Percentiles rank a stretch among this genome's conserved stretches.
phyloP scores from a whole-genome alignment of 2,113 vertebrate genomes.

The Calidris pugnax region DNA sequence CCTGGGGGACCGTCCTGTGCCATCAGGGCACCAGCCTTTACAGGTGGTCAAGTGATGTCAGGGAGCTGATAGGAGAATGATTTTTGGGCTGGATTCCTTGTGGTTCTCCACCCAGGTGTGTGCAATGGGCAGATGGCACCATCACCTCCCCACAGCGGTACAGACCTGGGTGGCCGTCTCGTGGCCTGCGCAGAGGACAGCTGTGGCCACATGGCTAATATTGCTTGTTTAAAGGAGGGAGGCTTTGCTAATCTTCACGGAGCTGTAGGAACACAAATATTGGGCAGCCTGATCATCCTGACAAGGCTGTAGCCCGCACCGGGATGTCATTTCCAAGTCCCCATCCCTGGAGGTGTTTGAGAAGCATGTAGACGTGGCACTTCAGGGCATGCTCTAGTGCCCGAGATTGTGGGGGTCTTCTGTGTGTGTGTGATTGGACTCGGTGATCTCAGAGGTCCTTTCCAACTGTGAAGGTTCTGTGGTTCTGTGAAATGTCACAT shows the following conservation, averaged over 20 bases:
- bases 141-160: neutral
- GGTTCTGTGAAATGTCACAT: no score
- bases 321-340: neutral
- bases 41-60: accelerated
- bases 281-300: neutral
- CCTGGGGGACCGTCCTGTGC: neutral
- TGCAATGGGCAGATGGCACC: neutral
- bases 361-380: no score
- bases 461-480: no score
- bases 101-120: neutral
- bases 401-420: no score
- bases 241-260: neutral
- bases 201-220: neutral
- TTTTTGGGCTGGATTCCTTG: neutral
- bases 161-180: neutral
- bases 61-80: neutral
- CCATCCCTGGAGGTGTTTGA: no score
- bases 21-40: no score
- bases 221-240: neutral
- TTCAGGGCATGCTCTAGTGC: no score
- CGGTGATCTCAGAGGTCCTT: no score
- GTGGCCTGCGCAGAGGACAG: neutral
- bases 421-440: no score
- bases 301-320: neutral
- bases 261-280: neutral